Conservation (phyloP, 2,888 invertebrate genomes). For the Fissipunctia ypsillon region DNA sequence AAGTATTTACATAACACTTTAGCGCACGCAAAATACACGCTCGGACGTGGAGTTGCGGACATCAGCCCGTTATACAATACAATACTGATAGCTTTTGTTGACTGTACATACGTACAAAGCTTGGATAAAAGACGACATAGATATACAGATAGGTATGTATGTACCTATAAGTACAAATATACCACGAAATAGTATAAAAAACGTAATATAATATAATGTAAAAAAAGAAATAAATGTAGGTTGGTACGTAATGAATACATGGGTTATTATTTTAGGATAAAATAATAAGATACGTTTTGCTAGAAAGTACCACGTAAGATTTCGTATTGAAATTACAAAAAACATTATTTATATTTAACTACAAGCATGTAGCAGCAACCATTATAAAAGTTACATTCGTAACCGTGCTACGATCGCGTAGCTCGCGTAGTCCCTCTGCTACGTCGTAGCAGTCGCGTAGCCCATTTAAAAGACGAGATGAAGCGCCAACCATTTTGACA, state of each 20-base stretch:
- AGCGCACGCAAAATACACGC: not conserved
- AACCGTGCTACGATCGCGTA: slow-evolving; percentile 9
- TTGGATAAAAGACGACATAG: not conserved
- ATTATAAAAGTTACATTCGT: not conserved
- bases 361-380: not conserved
- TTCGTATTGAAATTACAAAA: not conserved
- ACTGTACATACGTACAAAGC: not conserved
- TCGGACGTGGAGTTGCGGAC: not conserved
- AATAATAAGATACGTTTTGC: not conserved
- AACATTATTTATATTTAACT: not conserved
- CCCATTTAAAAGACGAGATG: not conserved
- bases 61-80: not conserved
- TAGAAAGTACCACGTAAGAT: slow-evolving; percentile 9
- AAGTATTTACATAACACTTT: not conserved
- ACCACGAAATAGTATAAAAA: not conserved
- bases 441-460: slow-evolving; percentile 27
- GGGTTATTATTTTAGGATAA: slow-evolving; percentile 7
- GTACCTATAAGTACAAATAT: not conserved
- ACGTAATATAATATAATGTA: not conserved
- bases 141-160: not conserved
- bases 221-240: not conserved
- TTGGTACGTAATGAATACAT: slow-evolving; percentile 16
- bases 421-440: slow-evolving; percentile 12
- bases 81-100: not conserved
- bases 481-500: not conserved